A percentile compares a stretch with the other conserved stretches of the same genome.
These are phyloP conservation scores for Tokudaia tokunoshimensis DNA, from an alignment of 2,797 vertebrate species.

Conservation along the genomic window DNA sequence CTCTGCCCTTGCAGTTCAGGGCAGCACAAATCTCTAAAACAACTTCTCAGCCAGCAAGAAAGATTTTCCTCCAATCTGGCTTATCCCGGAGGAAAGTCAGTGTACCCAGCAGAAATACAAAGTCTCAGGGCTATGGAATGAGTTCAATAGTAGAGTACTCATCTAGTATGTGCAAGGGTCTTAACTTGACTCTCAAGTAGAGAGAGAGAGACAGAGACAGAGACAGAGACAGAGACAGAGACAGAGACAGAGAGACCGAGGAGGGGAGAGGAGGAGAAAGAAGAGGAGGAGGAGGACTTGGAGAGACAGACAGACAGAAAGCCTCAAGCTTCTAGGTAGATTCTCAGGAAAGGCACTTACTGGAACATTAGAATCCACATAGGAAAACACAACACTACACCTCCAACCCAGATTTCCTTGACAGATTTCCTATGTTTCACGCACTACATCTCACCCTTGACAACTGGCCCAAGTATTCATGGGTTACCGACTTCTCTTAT, in stretches of 20 bases:
- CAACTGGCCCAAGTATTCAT: background rate
- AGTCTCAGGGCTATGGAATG: background rate
- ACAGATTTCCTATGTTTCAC: background rate
- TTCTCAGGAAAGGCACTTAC: background rate
- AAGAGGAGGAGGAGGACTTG: background rate
- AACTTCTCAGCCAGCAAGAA: background rate
- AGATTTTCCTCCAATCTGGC: background rate
- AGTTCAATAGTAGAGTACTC: background rate
- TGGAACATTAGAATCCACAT: background rate
- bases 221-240: background rate
- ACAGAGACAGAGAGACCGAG: background rate
- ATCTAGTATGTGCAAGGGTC: background rate
- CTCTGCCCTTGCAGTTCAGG: background rate
- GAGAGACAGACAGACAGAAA: background rate
- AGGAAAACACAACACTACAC: background rate
- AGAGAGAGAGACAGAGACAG: background rate
- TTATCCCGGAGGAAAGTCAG: background rate
- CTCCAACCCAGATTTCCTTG: background rate
- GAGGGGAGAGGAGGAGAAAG: no score
- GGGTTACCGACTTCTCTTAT: background rate
- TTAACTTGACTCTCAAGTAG: background rate
- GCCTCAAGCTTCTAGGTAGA: background rate
- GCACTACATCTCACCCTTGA: background rate
- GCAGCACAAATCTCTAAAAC: background rate
- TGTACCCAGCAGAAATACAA: slow-evolving; percentile 18